Conservation (phyloP, 2,888 invertebrate species). For the Sinotaia quadrata region DNA sequence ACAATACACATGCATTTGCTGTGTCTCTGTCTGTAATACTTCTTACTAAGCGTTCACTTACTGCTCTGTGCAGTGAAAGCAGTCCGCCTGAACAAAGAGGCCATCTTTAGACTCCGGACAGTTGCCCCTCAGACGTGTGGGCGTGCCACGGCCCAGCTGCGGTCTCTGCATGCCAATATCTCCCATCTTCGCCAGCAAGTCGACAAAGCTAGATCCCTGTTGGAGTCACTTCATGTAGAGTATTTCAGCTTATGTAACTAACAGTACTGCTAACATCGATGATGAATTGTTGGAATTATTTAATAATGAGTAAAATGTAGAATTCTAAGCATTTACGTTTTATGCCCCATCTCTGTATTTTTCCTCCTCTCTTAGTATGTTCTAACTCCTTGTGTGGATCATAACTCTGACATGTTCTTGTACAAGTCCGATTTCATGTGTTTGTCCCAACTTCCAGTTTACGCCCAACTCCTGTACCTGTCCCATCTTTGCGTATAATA, state of each 20-base stretch:
- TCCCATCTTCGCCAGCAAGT: conserved; percentile 34
- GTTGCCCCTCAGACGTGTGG: conserved; percentile 21
- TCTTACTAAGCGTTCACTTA: too few species aligned
- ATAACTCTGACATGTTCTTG: too few species aligned
- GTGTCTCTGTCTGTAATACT: too few species aligned
- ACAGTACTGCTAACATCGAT: not conserved
- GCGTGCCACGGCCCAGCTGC: conserved; percentile 2
- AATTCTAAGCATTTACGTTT: not conserved
- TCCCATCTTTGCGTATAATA: too few species aligned
- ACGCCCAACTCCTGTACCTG: too few species aligned
- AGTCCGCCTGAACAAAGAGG: not conserved
- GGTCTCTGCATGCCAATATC: conserved; percentile 30
- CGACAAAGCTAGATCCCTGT: conserved; percentile 33
- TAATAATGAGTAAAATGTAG: not conserved
- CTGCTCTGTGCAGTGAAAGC: conserved; percentile 18
- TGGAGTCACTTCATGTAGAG: conserved; percentile 35
- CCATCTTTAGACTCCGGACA: not conserved
- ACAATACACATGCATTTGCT: too few species aligned
- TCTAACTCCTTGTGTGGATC: too few species aligned
- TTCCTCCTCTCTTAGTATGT: too few species aligned
- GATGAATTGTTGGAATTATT: not conserved
- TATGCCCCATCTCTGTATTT: too few species aligned
- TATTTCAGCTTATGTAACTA: not conserved
- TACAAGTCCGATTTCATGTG: too few species aligned
- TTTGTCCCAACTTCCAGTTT: too few species aligned